Base-by-base conservation (phyloP, 2,888 invertebrate genomes). In the Drosophila demipolita region DNA sequence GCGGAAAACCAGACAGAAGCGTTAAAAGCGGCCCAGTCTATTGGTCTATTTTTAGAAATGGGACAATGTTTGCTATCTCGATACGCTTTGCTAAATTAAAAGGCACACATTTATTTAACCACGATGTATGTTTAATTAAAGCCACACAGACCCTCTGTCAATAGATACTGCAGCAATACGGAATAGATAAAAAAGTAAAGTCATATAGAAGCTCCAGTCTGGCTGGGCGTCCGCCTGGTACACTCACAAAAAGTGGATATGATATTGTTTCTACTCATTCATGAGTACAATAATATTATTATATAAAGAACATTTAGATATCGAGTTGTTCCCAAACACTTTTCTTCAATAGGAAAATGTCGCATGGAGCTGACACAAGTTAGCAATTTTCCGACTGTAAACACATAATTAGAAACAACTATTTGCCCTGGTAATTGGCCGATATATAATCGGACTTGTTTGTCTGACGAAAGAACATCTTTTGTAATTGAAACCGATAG, bases 41-140 rank as follows among this genome's bases (percentile, higher is more conserved):
- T 66, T 45, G 36, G 20, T 12, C 77, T 83, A 87, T 85, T 66
- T 82, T 75, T 85, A 82, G 86, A 52, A 52, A 54, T 58, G 63
- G 62, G 35, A 57, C 67, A 80, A 73, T 88, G 75, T 83, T 85
- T 83, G 77, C 84, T 66, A 66, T 71, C 78, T 52, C 68, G 78
- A 50, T 75, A 59, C 75, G 72, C 72, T 63, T 23, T 55, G 75
- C 78, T 73, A 75, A 82, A 82, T 81, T 78, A 78, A 68, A 64
- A 63, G 71, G 67, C 70, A 73, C 70, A 68, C 76, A 62, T 80
- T 69, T 77, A 70, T 65, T 73, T 71, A 77, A 58, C 80, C 50
- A 64, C 71, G 82, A 77, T 77, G 86, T 82, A 69, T 88, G 83
- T 85, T 85, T 85, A 85, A 85, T 85, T 85, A 85, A 88, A 86